Conservation (phyloP, 2,888 invertebrate species). For the Hedya salicella region DNA sequence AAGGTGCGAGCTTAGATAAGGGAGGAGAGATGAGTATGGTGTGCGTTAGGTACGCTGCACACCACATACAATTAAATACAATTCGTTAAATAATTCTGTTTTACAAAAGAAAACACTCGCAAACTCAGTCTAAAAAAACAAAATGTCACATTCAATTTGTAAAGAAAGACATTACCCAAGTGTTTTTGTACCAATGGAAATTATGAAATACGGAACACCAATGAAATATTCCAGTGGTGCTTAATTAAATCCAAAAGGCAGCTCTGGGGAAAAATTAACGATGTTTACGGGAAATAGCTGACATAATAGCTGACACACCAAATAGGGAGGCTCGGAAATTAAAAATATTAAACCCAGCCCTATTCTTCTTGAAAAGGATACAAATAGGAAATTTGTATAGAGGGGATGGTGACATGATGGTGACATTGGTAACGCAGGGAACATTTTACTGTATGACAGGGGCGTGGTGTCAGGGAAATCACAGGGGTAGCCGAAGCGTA, state of each 20-base stretch:
- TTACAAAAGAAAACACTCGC: no score
- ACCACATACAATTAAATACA: no score
- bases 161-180: conserved; percentile 3
- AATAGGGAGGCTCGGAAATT: conserved; percentile 23
- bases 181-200: conserved; percentile 1
- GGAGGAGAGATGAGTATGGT: no score
- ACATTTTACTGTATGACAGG: no score
- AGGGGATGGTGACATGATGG: not conserved
- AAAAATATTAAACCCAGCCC: conserved; percentile 34
- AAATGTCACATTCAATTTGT: conserved; percentile 4
- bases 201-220: conserved; percentile 16
- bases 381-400: conserved; percentile 4
- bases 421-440: no score
- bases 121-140: not conserved
- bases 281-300: conserved; percentile 36
- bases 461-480: no score
- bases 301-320: conserved; percentile 33
- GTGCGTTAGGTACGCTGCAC: no score
- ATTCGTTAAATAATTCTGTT: no score
- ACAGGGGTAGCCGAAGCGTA: no score
- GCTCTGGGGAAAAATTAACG: conserved; percentile 24
- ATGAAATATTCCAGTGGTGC: conserved; percentile 31
- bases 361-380: conserved; percentile 12
- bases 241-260: conserved; percentile 40
- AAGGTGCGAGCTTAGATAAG: no score